These are phyloP conservation scores for Hoplias malabaricus DNA, from an alignment of 2,113 vertebrate species.

Conservation along the genomic window DNA sequence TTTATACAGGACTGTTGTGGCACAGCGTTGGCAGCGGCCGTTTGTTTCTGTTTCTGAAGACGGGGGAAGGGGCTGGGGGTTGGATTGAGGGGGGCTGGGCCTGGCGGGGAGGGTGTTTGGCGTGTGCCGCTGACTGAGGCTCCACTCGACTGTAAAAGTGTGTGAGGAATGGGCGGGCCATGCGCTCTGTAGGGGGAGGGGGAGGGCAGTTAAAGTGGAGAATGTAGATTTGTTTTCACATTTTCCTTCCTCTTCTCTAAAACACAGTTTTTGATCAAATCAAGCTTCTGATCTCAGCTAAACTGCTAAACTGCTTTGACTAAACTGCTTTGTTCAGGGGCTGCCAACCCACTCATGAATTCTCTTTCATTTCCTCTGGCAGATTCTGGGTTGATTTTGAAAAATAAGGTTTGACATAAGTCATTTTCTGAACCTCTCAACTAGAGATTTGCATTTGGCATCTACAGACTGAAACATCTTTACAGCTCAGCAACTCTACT, in stretches of 20 bases:
- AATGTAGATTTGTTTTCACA: too few relatives aligned
- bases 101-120: too few relatives aligned
- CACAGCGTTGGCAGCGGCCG: constrained; percentile 6
- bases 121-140: neutral
- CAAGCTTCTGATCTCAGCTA: constrained; percentile 38
- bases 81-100: too few relatives aligned
- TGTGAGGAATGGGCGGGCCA: neutral
- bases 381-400: too few relatives aligned
- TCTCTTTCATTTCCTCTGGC: too few relatives aligned
- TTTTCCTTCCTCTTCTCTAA: constrained; percentile 55
- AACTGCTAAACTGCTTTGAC: constrained; percentile 33
- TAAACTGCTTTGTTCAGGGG: neutral
- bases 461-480: neutral
- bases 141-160: constrained; percentile 5
- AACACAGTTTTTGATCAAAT: constrained; percentile 50
- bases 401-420: neutral
- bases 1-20: constrained; percentile 11
- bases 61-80: too few relatives aligned
- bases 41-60: constrained; percentile 27
- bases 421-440: neutral
- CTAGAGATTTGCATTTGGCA: neutral
- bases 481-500: neutral
- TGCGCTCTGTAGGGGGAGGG: neutral
- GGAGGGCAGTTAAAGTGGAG: neutral
- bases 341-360: too few relatives aligned